Percentiles rank a stretch among this genome's conserved stretches.
Conservation (phyloP, 37 sponge, comb jelly and placozoan species). For the Spongilla lacustris region DNA sequence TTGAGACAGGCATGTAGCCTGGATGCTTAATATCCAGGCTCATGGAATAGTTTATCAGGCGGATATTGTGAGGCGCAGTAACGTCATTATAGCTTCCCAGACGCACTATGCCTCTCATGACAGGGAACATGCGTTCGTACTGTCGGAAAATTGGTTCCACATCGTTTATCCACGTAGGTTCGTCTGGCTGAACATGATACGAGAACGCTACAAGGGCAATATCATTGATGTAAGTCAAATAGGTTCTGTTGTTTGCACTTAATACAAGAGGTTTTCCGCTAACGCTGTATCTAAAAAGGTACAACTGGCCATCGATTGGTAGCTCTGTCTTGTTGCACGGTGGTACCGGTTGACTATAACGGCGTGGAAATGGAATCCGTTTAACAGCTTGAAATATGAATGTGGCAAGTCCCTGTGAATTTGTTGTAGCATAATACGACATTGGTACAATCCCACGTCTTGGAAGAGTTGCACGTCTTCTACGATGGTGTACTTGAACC, state of each 20-base stretch:
- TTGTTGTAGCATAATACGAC: too few species aligned
- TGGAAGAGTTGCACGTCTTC: too few species aligned
- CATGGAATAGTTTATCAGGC: slow-evolving; percentile 5
- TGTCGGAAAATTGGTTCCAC: slow-evolving; percentile 60
- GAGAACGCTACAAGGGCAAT: background rate
- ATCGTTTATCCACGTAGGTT: slow-evolving; percentile 21
- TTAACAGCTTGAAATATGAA: background rate
- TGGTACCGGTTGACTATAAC: background rate
- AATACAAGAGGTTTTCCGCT: too few species aligned
- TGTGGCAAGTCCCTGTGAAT: background rate
- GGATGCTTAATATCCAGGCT: slow-evolving; percentile 39
- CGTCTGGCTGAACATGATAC: background rate
- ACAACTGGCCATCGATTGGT: background rate
- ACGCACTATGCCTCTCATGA: slow-evolving; percentile 54
- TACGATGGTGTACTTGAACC: background rate
- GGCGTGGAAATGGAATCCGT: background rate
- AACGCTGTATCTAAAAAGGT: background rate
- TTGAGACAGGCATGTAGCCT: slow-evolving; percentile 72
- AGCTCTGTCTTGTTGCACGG: background rate
- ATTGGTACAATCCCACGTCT: too few species aligned
- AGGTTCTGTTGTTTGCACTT: too few species aligned
- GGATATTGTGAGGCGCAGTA: too few species aligned
- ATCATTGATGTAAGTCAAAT: background rate
- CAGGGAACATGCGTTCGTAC: slow-evolving; percentile 26
- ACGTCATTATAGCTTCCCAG: slow-evolving; percentile 49